Base-by-base conservation (phyloP, 2,888 invertebrate genomes). In the Drosophila silvestris region DNA sequence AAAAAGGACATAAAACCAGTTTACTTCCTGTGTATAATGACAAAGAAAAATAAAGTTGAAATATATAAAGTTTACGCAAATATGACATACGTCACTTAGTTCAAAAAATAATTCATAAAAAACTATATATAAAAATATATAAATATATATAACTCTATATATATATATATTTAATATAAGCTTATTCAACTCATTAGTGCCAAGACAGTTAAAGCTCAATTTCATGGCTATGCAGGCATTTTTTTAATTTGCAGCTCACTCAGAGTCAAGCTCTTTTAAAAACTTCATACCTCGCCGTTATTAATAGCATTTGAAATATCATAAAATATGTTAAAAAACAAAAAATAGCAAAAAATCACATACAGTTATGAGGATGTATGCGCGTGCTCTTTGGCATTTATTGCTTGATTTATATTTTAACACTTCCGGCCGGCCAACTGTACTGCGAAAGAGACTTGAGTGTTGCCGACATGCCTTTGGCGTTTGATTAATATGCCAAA, bases 211-310 rank as follows among this genome's bases (percentile, higher is more conserved):
- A 51, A 37, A 44, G 32, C 32, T 51, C 5, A 16, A 59, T 50
- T 59, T 78, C 78, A 78, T 74, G 82, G 79, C 79, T 74, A 78
- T 74, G 74, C 70, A 77, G 67, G 63, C 64, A 58, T 41, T 26
- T 58, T 16, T 60, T 47, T 14, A 41, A 41, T 41, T 53, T 54
- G 35, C 30, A 62, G 47, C 51, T 68, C 58, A 63, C 32, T 37
- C 68, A 58, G 71, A 63, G 32, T 66, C 58, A 64, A 60, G 66
- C 57, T 60, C 70, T 73, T 57, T 71, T 57, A 37, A 28, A 79
- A 26, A 53, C 35, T 37, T 67, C 35, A 52, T 57, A 61, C 62
- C 52, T 64, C 56, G 16, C 57, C 44, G 63, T 81, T 74, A 82
- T 82, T 76, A 72, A 77, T 70, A 71, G 74, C 62, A 67, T 67